These are phyloP conservation scores for Limanda limanda DNA, from an alignment of 2,113 vertebrate genomes.

Conservation along the genomic window DNA sequence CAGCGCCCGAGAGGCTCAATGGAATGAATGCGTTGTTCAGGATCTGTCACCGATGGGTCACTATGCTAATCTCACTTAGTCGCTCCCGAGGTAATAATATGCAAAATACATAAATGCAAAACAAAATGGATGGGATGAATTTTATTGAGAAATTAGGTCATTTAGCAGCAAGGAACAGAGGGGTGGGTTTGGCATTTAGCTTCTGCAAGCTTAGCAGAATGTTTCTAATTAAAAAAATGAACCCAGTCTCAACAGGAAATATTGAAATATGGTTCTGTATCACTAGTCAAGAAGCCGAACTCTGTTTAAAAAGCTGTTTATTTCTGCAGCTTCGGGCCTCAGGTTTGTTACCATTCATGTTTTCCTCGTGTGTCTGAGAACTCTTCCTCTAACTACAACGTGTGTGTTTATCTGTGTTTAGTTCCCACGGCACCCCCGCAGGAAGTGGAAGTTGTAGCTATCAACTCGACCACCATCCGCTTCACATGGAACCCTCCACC, in stretches of 20 bases:
- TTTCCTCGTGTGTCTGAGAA: not conserved
- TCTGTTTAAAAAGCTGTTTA: not conserved
- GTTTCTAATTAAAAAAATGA: slow-evolving; percentile 45
- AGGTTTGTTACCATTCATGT: not conserved
- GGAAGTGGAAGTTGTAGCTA: slow-evolving; percentile 87
- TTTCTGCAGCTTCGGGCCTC: not conserved
- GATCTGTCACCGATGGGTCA: slow-evolving; percentile 19
- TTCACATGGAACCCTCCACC: slow-evolving; percentile 94
- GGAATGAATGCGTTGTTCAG: slow-evolving; percentile 19
- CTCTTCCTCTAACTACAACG: slow-evolving; percentile 14
- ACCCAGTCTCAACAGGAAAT: slow-evolving; percentile 37
- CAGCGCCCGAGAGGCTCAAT: slow-evolving; percentile 5
- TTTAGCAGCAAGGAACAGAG: slow-evolving; percentile 35
- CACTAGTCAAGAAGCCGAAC: not conserved
- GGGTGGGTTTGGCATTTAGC: slow-evolving; percentile 52
- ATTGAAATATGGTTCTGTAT: slow-evolving; percentile 32
- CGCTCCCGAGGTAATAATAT: slow-evolving; percentile 25
- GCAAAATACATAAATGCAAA: slow-evolving; percentile 36
- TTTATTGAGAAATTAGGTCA: slow-evolving; percentile 43
- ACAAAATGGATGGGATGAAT: slow-evolving; percentile 36
- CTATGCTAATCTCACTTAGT: slow-evolving; percentile 9
- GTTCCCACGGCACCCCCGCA: slow-evolving; percentile 96
- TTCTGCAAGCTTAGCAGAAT: slow-evolving; percentile 55
- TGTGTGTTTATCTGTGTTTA: slow-evolving; percentile 65
- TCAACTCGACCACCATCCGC: slow-evolving; percentile 92